Conservation (phyloP, 2,113 vertebrate species). For the Zapus hudsonius region DNA sequence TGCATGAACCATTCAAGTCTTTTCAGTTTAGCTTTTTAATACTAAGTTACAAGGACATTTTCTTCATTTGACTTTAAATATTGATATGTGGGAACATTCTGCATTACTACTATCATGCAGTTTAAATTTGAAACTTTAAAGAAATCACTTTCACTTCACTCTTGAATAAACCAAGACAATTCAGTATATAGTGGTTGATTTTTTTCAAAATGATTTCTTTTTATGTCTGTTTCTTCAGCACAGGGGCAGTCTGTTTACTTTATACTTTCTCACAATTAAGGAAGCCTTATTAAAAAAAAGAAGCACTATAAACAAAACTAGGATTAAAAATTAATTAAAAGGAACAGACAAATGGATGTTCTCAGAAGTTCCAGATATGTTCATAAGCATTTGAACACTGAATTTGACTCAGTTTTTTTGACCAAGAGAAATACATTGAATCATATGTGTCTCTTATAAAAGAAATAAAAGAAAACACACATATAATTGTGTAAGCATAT, state of each 20-base stretch:
- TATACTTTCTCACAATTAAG: conserved; percentile 40
- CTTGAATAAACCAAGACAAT: not conserved
- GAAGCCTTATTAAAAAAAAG: not conserved
- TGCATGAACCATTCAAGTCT: not conserved
- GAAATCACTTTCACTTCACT: conserved; percentile 40
- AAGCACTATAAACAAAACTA: not conserved
- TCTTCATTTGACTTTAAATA: conserved; percentile 17
- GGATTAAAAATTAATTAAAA: conserved; percentile 42
- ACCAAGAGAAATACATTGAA: not conserved
- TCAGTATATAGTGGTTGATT: not conserved
- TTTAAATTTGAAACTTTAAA: not conserved
- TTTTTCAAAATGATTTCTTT: not conserved
- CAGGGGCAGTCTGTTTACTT: not conserved
- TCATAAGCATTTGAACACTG: not conserved
- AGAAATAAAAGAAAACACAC: not conserved
- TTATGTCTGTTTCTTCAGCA: conserved; percentile 10
- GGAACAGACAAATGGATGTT: conserved; percentile 9
- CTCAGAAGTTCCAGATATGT: not conserved
- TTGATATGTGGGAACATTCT: not conserved
- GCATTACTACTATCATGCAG: not conserved
- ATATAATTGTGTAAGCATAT: not conserved
- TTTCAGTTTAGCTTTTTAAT: not conserved
- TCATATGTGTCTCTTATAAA: not conserved
- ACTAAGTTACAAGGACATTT: not conserved
- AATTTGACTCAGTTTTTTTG: not conserved